phyloP scores from a whole-genome alignment of 1,140 invertebrate species.

The fruit fly (Drosophila melanogaster) region DNA sequence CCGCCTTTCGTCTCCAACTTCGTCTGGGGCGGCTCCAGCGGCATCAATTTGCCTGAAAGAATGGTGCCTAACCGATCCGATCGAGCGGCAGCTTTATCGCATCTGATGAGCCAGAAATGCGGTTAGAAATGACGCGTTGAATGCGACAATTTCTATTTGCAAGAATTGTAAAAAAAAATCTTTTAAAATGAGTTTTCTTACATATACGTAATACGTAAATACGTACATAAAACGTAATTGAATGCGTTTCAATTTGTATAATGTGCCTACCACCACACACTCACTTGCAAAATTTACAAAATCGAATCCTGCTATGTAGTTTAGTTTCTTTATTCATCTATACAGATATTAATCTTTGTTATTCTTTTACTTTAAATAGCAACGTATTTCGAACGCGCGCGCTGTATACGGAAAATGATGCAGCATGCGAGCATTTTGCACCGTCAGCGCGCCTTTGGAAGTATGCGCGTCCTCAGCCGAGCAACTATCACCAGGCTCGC shows the following conservation, averaged over 20 bases:
- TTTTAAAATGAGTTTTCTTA: background rate
- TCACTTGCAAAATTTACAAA: background rate
- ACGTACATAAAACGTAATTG: too few relatives aligned
- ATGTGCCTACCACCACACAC: too few relatives aligned
- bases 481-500: slow-evolving; percentile 84
- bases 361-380: slow-evolving; percentile 27
- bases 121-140: slow-evolving; percentile 34
- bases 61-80: slow-evolving; percentile 45
- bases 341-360: too few relatives aligned
- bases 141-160: slow-evolving; percentile 13
- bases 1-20: slow-evolving; percentile 20
- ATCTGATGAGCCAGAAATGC: slow-evolving; percentile 44
- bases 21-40: slow-evolving; percentile 57
- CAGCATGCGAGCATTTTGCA: slow-evolving; percentile 85
- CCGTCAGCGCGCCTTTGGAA: slow-evolving; percentile 85
- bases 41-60: slow-evolving; percentile 47
- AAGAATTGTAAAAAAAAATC: slow-evolving; percentile 33
- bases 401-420: slow-evolving; percentile 85
- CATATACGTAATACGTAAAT: too few relatives aligned
- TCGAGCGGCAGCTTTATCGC: slow-evolving; percentile 38
- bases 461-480: slow-evolving; percentile 85
- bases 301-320: too few relatives aligned
- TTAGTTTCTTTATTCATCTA: too few relatives aligned
- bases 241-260: too few relatives aligned
- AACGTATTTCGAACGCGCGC: slow-evolving; percentile 82